These are phyloP conservation scores for Apoda limacodes DNA, from an alignment of 2,888 invertebrate species.

Conservation along the genomic window DNA sequence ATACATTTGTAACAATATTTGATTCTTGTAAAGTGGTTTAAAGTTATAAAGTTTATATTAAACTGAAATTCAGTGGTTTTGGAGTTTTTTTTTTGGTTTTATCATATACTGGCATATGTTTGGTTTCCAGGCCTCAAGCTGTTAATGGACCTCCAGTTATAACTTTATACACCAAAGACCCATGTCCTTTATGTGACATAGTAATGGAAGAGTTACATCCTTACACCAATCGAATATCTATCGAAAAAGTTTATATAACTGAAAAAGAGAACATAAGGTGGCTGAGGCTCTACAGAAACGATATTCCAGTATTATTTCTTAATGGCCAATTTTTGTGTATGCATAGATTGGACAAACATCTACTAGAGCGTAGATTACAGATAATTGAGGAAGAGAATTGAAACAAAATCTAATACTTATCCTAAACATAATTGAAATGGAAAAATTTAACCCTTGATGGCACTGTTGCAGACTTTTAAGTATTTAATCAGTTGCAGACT, in stretches of 20 bases:
- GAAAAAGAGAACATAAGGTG: slow-evolving; percentile 78
- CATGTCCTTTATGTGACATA: slow-evolving; percentile 86
- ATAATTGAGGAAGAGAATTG: slow-evolving; percentile 37
- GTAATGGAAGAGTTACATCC: slow-evolving; percentile 74
- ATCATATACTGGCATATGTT: no score
- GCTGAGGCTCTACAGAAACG: slow-evolving; percentile 79
- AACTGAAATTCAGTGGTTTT: no score
- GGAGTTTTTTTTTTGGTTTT: no score
- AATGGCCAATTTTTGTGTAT: slow-evolving; percentile 86
- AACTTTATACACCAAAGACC: slow-evolving; percentile 85
- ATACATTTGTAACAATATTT: no score
- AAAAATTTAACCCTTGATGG: no score
- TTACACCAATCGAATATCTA: slow-evolving; percentile 70
- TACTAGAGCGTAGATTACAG: slow-evolving; percentile 64
- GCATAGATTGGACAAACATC: slow-evolving; percentile 73
- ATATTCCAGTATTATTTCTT: slow-evolving; percentile 90
- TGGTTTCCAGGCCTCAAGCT: slow-evolving; percentile 57
- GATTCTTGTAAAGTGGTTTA: no score
- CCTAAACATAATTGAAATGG: no score
- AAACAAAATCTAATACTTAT: no score
- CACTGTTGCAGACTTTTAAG: no score
- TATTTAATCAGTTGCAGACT: no score
- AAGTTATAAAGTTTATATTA: no score
- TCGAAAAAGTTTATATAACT: slow-evolving; percentile 83
- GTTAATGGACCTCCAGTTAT: slow-evolving; percentile 68